Evolutionary conservation across 2,797 vertebrate genomes (phyloP).

Genomic region (Myripristis jacobus): DNA sequence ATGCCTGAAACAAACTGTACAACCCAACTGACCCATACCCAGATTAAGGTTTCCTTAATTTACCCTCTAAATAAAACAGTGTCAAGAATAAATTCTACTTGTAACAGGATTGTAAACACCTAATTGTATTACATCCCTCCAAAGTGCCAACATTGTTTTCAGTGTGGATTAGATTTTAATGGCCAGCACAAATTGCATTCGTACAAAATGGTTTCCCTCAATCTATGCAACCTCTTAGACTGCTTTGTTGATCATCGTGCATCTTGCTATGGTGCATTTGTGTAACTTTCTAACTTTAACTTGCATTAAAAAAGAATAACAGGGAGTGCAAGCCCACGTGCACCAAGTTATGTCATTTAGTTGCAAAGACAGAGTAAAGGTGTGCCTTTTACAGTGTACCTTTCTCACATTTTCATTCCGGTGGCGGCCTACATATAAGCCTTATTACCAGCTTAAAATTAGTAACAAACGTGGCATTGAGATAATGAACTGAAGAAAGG

Average conservation of each 20-base stretch:
- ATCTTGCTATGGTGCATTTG: too few species aligned
- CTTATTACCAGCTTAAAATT: constrained; percentile 35
- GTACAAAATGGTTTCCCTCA: neutral
- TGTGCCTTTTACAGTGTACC: constrained; percentile 32
- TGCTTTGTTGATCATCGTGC: neutral
- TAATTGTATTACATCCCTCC: constrained; percentile 3
- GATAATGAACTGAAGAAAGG: constrained; percentile 37
- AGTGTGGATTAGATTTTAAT: constrained; percentile 7
- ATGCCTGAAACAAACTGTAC: constrained; percentile 23
- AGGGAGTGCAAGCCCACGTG: constrained; percentile 3
- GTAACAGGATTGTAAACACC: neutral
- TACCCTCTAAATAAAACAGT: constrained; percentile 26
- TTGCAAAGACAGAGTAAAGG: constrained; percentile 11
- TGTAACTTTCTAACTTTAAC: too few species aligned
- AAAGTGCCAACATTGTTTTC: constrained; percentile 8
- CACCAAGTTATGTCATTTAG: constrained; percentile 28
- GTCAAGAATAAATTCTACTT: neutral
- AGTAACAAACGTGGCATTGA: constrained; percentile 21
- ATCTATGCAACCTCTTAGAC: neutral
- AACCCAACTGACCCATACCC: constrained; percentile 2
- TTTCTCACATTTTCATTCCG: constrained; percentile 19
- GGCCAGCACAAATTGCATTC: neutral
- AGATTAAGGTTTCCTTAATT: constrained; percentile 30
- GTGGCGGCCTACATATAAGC: constrained; percentile 32
- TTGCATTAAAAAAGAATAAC: neutral